Conservation (phyloP, 1,140 invertebrate species). For the Monomorium pharaonis region DNA sequence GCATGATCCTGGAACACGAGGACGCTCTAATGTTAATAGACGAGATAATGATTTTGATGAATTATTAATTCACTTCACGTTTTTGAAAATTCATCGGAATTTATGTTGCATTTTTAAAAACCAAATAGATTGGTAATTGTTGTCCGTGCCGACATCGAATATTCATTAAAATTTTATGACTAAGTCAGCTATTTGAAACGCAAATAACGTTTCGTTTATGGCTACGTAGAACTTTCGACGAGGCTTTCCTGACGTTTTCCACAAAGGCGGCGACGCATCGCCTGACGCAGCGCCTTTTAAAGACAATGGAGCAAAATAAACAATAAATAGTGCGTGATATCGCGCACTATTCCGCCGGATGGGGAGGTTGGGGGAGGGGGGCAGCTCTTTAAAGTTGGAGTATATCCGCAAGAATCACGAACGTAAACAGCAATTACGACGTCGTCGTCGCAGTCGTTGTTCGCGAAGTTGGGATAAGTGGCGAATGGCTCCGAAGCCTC, state of each 20-base stretch:
- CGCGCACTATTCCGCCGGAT: not conserved
- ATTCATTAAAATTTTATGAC: not conserved
- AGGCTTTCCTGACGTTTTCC: not conserved
- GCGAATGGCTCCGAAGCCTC: constrained; percentile 36
- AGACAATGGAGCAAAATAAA: constrained; percentile 20
- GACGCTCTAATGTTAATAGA: constrained; percentile 18
- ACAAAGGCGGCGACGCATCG: not conserved
- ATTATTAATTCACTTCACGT: not conserved
- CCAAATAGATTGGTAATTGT: not conserved
- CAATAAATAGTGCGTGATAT: constrained; percentile 32
- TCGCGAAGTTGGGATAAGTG: constrained; percentile 65
- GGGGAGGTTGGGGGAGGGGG: no score
- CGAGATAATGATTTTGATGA: not conserved
- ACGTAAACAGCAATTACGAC: constrained; percentile 59
- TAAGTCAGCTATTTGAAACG: not conserved
- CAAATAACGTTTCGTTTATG: not conserved
- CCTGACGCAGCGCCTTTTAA: not conserved
- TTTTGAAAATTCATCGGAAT: not conserved
- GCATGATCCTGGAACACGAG: constrained; percentile 86
- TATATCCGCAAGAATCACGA: constrained; percentile 52
- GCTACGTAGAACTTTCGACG: not conserved
- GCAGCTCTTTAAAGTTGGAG: constrained; percentile 52
- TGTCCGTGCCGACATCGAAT: not conserved
- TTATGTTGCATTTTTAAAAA: not conserved
- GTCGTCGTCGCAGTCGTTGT: constrained; percentile 47